Evolutionary conservation across 1,140 invertebrate genomes (phyloP).

Genomic region (Papilio xuthus): DNA sequence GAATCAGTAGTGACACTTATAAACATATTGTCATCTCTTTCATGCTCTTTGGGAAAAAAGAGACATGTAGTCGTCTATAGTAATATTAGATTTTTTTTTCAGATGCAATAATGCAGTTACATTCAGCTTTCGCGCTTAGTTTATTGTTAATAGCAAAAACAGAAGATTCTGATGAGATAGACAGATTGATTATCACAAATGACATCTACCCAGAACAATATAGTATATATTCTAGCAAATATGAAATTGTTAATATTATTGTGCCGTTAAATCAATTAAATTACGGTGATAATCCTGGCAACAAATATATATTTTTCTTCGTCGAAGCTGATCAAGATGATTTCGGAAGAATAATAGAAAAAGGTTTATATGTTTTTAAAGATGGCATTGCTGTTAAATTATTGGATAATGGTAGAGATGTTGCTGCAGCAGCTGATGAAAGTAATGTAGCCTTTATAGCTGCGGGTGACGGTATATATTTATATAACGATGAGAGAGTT

Average conservation of each 20-base stretch:
- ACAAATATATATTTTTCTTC: constrained; percentile 52
- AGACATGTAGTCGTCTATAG: no score
- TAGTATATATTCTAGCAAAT: constrained; percentile 46
- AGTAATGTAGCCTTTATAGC: constrained; percentile 58
- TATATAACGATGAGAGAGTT: constrained; percentile 49
- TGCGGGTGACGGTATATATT: constrained; percentile 63
- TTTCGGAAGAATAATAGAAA: constrained; percentile 49
- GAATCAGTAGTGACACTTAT: no score
- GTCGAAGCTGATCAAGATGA: constrained; percentile 56
- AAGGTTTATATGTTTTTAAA: constrained; percentile 57
- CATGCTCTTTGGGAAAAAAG: no score
- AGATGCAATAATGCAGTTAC: constrained; percentile 34
- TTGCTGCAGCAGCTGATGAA: constrained; percentile 52
- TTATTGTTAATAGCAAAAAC: constrained; percentile 38
- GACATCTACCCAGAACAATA: constrained; percentile 49
- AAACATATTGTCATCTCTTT: no score
- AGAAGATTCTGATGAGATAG: constrained; percentile 23
- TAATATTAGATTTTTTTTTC: constrained; percentile 10
- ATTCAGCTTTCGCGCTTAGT: neutral
- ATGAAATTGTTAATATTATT: constrained; percentile 56
- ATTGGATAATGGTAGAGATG: constrained; percentile 60
- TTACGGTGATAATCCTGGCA: constrained; percentile 47
- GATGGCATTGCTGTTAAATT: constrained; percentile 53
- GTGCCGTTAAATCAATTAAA: constrained; percentile 57
- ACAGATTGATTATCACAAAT: constrained; percentile 40